phyloP scores from a whole-genome alignment of 2,888 invertebrate species.

The Neuroscelio doddi region DNA sequence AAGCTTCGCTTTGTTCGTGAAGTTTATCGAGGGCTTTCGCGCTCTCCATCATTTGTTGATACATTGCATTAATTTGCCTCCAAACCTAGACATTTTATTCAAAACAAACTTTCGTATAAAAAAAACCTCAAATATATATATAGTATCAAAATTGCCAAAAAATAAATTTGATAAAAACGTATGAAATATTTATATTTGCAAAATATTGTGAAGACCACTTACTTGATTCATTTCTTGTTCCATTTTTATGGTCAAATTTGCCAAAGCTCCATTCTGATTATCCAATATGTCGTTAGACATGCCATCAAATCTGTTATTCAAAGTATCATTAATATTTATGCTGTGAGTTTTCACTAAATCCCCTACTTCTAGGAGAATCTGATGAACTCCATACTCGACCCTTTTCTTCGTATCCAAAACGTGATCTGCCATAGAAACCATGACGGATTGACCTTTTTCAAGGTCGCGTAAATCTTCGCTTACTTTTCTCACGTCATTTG shows the following conservation, averaged over 20 bases:
- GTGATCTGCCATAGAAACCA: constrained; percentile 88
- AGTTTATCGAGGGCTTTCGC: constrained; percentile 83
- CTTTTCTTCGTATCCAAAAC: constrained; percentile 88
- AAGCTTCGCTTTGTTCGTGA: constrained; percentile 83
- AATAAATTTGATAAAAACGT: constrained; percentile 7
- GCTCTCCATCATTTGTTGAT: constrained; percentile 85
- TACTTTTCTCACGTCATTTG: constrained; percentile 57
- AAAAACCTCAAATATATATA: no score
- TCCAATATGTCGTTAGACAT: constrained; percentile 81
- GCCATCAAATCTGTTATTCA: constrained; percentile 80
- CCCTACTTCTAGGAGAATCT: constrained; percentile 84
- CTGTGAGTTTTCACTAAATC: constrained; percentile 80
- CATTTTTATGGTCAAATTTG: constrained; percentile 83
- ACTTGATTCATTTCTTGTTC: constrained; percentile 85
- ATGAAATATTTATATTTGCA: no score
- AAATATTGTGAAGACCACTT: background rate
- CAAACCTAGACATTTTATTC: constrained; percentile 75
- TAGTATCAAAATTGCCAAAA: constrained; percentile 7
- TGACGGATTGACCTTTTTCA: constrained; percentile 83
- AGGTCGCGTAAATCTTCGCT: constrained; percentile 73
- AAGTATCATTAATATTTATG: constrained; percentile 78
- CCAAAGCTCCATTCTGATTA: constrained; percentile 81
- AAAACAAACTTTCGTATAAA: no score
- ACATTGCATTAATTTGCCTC: constrained; percentile 92
- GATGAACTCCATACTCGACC: constrained; percentile 88